Evolutionary conservation across 2,113 vertebrate genomes (phyloP).

Genomic region (Alligator mississippiensis): DNA sequence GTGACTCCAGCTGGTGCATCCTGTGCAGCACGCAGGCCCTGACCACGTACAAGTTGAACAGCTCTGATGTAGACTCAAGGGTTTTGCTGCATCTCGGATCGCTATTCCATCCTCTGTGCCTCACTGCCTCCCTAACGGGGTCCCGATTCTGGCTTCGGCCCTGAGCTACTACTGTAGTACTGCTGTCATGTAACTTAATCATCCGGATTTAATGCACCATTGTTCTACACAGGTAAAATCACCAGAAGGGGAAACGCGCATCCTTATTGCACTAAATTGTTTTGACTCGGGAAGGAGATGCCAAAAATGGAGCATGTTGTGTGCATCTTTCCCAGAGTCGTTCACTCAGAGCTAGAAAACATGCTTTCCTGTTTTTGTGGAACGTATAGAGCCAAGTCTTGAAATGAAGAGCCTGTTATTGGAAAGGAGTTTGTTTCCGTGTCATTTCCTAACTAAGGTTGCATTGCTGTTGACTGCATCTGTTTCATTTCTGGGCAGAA

Average conservation of each 20-base stretch:
- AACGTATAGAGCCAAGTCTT: not conserved
- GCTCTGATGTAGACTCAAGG: too few relatives aligned
- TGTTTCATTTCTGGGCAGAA: slow-evolving; percentile 55
- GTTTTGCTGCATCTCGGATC: too few relatives aligned
- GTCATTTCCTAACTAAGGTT: slow-evolving; percentile 65
- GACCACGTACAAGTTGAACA: too few relatives aligned
- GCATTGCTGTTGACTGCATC: slow-evolving; percentile 56
- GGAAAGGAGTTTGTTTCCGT: slow-evolving; percentile 31
- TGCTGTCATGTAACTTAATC: not conserved
- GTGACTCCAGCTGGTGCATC: too few relatives aligned
- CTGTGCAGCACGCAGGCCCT: too few relatives aligned
- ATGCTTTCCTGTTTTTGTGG: not conserved
- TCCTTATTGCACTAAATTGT: not conserved
- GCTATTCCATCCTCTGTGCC: too few relatives aligned
- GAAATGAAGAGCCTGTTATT: not conserved
- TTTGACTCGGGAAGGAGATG: not conserved
- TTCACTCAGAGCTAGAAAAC: slow-evolving; percentile 14
- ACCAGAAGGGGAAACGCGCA: not conserved
- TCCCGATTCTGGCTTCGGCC: rapidly evolving
- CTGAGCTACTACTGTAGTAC: not conserved
- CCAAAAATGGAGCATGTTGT: not conserved
- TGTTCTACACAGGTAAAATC: not conserved
- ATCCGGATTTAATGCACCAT: not conserved
- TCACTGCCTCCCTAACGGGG: not conserved
- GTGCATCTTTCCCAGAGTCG: not conserved